A percentile compares a stretch with the other conserved stretches of the same genome.
phyloP scores from a whole-genome alignment of 2,888 invertebrate species.

The Cephus spinipes region DNA sequence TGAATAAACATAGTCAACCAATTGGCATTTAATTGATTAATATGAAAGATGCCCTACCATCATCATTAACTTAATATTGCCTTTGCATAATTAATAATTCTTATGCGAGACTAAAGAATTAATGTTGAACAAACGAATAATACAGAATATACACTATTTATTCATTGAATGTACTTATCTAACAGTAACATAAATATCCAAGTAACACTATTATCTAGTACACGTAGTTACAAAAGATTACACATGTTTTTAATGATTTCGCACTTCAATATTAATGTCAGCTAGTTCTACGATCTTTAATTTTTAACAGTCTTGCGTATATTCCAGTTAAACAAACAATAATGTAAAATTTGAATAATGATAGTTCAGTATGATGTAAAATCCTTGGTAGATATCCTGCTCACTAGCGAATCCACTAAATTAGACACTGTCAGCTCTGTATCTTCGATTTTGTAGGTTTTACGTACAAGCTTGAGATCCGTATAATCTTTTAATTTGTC shows the following conservation, averaged over 20 bases:
- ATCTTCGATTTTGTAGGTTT: conserved; percentile 73
- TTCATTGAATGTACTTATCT: neutral
- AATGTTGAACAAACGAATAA: neutral
- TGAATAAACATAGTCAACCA: neutral
- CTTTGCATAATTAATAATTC: neutral
- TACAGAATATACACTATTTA: neutral
- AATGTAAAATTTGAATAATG: neutral
- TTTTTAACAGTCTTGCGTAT: neutral
- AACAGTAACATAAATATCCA: neutral
- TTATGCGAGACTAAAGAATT: neutral
- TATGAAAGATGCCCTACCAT: neutral
- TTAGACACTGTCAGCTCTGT: conserved; percentile 65
- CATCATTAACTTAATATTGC: neutral
- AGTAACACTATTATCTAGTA: neutral
- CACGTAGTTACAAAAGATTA: neutral
- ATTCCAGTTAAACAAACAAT: neutral
- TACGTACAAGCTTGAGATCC: conserved; percentile 69
- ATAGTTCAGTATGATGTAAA: conserved; percentile 61
- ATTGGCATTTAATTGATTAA: neutral
- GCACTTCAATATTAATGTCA: neutral
- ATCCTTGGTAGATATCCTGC: conserved; percentile 76
- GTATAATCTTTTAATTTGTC: conserved; percentile 67
- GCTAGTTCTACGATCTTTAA: neutral
- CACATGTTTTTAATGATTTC: neutral
- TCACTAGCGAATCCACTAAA: conserved; percentile 73